These are phyloP conservation scores for Atrichornis clamosus DNA, from an alignment of 2,113 vertebrate genomes.

Conservation along the genomic window DNA sequence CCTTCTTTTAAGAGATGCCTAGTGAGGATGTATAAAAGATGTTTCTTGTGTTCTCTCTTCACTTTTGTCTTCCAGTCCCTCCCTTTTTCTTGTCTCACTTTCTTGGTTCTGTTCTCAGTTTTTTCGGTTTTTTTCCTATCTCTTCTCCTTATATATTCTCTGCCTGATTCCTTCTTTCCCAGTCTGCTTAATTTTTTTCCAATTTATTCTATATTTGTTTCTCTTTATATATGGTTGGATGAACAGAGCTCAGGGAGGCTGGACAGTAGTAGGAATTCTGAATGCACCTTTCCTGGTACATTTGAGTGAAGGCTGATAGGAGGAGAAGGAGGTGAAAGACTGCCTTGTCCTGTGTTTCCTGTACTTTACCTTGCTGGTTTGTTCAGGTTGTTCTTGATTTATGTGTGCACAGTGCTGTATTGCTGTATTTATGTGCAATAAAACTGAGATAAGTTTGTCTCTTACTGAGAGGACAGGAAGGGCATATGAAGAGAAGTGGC, in stretches of 20 bases:
- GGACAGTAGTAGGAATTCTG: background rate
- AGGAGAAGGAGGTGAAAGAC: background rate
- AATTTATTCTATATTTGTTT: background rate
- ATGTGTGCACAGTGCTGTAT: background rate
- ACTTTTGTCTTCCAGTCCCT: background rate
- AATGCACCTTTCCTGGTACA: accelerated
- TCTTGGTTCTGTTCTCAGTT: background rate
- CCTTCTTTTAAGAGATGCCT: background rate
- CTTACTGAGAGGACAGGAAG: background rate
- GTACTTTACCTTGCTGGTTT: background rate
- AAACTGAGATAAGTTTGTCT: background rate
- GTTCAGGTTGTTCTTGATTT: background rate
- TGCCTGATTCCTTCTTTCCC: background rate
- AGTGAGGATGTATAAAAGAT: background rate
- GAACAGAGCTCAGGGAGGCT: background rate
- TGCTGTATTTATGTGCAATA: background rate
- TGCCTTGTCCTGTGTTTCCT: background rate
- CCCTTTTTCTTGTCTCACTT: background rate
- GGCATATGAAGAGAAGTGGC: background rate
- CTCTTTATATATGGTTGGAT: background rate
- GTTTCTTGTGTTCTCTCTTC: background rate
- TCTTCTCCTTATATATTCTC: background rate
- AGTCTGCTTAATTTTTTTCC: background rate
- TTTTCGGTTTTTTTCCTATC: background rate
- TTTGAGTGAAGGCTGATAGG: background rate